Evolutionary conservation across 2,113 vertebrate genomes (phyloP).

Genomic region (Passer montanus): DNA sequence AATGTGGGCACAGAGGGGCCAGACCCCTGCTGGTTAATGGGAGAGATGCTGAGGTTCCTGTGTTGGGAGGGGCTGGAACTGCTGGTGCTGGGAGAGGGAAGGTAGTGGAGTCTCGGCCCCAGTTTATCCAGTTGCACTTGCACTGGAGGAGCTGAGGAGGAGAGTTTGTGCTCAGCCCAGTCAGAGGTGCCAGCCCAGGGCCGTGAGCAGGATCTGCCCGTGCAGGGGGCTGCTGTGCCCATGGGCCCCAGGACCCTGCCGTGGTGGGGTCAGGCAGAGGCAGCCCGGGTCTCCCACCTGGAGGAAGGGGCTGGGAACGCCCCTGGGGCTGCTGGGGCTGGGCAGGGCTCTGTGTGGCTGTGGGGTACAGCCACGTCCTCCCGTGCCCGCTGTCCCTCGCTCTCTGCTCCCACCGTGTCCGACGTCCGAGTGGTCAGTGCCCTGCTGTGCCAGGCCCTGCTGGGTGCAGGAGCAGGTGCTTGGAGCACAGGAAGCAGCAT

Average conservation of each 20-base stretch:
- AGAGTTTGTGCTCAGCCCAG: background rate
- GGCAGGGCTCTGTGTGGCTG: background rate
- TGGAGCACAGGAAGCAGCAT: background rate
- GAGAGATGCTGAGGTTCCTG: background rate
- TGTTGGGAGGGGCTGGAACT: background rate
- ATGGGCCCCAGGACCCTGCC: background rate
- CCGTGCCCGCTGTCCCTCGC: accelerated
- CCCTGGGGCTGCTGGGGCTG: background rate
- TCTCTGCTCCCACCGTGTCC: background rate
- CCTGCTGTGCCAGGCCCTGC: background rate
- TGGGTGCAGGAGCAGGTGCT: background rate
- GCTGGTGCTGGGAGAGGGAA: background rate
- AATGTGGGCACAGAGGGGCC: background rate
- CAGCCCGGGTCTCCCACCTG: accelerated
- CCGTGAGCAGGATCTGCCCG: background rate
- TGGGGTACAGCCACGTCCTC: background rate
- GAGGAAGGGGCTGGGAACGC: background rate
- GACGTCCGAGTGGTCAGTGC: accelerated
- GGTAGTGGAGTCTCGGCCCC: background rate
- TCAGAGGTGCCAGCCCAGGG: background rate
- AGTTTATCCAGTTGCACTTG: background rate
- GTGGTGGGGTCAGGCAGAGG: background rate
- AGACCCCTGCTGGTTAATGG: background rate
- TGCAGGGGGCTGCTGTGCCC: background rate
- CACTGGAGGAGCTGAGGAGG: background rate